Conservation (phyloP, 2,888 invertebrate genomes). For the Xanthia icteritia region DNA sequence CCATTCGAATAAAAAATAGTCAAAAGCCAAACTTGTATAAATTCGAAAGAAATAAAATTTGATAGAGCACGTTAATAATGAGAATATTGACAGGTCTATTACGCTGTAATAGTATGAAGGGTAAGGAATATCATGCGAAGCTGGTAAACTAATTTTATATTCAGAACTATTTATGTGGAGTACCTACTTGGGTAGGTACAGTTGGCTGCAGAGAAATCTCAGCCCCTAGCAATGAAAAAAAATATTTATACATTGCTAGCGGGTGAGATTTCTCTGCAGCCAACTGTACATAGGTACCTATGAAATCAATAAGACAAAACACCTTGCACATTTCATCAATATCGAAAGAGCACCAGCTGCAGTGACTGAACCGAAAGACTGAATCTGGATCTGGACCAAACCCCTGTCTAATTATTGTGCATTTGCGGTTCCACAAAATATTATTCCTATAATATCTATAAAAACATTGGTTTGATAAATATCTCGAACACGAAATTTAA, state of each 20-base stretch:
- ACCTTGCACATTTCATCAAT: background rate
- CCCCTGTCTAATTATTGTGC: background rate
- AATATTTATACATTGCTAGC: too few species aligned
- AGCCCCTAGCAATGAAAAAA: too few species aligned
- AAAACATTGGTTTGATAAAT: constrained; percentile 29
- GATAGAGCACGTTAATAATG: constrained; percentile 43
- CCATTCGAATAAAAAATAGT: constrained; percentile 52
- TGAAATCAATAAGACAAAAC: background rate
- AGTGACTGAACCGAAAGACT: background rate
- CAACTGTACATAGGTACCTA: background rate
- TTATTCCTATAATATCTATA: background rate
- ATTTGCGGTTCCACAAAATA: constrained; percentile 15
- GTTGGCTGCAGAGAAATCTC: too few species aligned
- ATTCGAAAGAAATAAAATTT: constrained; percentile 49
- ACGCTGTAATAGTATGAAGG: constrained; percentile 32
- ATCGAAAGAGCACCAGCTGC: background rate
- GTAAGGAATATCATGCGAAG: constrained; percentile 33
- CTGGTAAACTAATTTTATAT: constrained; percentile 23
- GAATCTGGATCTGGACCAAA: background rate
- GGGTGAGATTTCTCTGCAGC: too few species aligned
- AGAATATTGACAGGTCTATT: constrained; percentile 50
- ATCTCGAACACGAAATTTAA: constrained; percentile 59
- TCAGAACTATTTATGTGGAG: background rate
- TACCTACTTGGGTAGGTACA: too few species aligned
- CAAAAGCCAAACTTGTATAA: constrained; percentile 31